These are phyloP conservation scores for Sparus aurata DNA, from an alignment of 2,797 vertebrate species.

Conservation along the genomic window DNA sequence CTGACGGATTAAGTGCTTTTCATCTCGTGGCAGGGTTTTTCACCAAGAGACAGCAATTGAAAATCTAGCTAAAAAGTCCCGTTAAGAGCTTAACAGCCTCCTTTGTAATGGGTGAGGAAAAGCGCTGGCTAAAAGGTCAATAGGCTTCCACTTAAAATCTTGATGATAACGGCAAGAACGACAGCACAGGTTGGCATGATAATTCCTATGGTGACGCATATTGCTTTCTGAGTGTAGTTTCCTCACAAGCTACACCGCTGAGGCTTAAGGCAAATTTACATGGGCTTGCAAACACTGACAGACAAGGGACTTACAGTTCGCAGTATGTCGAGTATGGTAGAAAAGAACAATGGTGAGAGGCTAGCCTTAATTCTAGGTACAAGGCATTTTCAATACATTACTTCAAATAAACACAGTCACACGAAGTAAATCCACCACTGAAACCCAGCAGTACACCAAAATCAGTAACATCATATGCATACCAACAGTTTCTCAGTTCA, in stretches of 20 bases:
- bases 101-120: conserved; percentile 66
- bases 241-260: conserved; percentile 37
- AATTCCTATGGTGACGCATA: conserved; percentile 55
- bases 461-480: conserved; percentile 6
- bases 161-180: conserved; percentile 52
- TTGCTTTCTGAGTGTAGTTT: conserved; percentile 37
- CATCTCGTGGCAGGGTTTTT: conserved; percentile 69
- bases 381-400: not conserved
- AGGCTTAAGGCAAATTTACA: conserved; percentile 22
- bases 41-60: conserved; percentile 66
- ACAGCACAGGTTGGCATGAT: conserved; percentile 53
- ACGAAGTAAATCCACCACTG: conserved; percentile 4
- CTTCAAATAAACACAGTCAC: not conserved
- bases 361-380: not conserved
- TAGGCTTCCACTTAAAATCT: conserved; percentile 69
- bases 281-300: not conserved
- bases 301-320: not conserved
- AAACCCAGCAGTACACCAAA: not conserved
- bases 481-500: conserved; percentile 8
- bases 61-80: conserved; percentile 74
- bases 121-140: conserved; percentile 74
- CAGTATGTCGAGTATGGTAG: not conserved
- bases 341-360: not conserved
- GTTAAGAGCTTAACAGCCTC: conserved; percentile 76
- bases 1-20: conserved; percentile 85